Conservation (phyloP, 2,113 vertebrate species). For the Gopherus evgoodei region DNA sequence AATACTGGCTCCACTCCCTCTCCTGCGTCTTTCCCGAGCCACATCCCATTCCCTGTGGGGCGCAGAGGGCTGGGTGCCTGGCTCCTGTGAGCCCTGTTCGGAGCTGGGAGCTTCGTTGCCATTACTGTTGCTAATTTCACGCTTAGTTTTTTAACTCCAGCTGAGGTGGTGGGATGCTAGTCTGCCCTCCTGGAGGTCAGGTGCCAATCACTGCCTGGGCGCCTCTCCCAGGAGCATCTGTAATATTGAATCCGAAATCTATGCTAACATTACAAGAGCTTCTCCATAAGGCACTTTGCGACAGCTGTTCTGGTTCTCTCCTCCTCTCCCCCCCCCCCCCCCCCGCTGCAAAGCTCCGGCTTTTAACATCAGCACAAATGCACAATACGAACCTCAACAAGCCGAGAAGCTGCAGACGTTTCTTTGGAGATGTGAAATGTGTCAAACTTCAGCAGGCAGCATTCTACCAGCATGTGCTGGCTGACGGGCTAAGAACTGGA, state of each 20-base stretch:
- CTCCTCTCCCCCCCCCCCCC: no score
- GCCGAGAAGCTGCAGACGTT: constrained; percentile 50
- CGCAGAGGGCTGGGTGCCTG: background rate
- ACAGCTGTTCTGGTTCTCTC: background rate
- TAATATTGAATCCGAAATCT: background rate
- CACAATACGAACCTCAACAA: background rate
- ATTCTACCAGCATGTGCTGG: background rate
- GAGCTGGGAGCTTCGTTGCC: background rate
- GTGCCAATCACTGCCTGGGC: background rate
- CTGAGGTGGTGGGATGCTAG: background rate
- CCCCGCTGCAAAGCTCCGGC: background rate
- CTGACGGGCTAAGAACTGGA: background rate
- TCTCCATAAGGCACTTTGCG: background rate
- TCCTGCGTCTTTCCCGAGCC: background rate
- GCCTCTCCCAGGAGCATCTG: background rate
- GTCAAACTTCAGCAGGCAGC: constrained; percentile 2
- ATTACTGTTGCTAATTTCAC: background rate
- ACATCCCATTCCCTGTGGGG: background rate
- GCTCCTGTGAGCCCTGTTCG: accelerated
- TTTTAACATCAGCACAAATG: background rate
- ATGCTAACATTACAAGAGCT: no score
- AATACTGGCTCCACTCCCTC: background rate
- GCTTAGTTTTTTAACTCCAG: background rate
- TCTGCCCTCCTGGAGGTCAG: background rate
- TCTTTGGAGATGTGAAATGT: constrained; percentile 27